Evolutionary conservation across 2,888 invertebrate species (phyloP).

Genomic region (Drosophila macrothrix): DNA sequence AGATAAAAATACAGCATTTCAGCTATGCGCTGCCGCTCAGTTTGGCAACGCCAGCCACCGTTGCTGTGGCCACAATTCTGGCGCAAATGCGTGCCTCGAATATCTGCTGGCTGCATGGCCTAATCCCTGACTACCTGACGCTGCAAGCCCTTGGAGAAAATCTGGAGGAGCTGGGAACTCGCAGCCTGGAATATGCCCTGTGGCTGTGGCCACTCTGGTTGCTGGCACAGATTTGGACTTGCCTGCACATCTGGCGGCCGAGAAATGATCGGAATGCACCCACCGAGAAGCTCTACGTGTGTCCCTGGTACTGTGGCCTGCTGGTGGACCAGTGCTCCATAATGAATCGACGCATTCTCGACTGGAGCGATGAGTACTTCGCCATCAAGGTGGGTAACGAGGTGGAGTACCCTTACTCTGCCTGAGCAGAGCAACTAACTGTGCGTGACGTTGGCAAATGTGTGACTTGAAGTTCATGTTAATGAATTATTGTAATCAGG

Average conservation of each 20-base stretch:
- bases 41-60: slow-evolving; percentile 90
- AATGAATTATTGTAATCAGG: slow-evolving; percentile 73
- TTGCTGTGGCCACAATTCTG: slow-evolving; percentile 89
- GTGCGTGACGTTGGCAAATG: slow-evolving; percentile 13
- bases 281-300: slow-evolving; percentile 93
- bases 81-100: slow-evolving; percentile 88
- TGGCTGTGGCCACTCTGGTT: slow-evolving; percentile 94
- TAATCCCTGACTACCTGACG: slow-evolving; percentile 93
- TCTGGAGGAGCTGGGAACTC: slow-evolving; percentile 86
- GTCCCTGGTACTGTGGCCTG: slow-evolving; percentile 93
- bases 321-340: slow-evolving; percentile 94
- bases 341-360: slow-evolving; percentile 91
- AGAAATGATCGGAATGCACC: slow-evolving; percentile 92
- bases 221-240: slow-evolving; percentile 94
- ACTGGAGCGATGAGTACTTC: slow-evolving; percentile 86
- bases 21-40: slow-evolving; percentile 94
- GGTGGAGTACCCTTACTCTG: background rate
- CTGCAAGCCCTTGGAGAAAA: slow-evolving; percentile 90
- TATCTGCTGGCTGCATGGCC: slow-evolving; percentile 88
- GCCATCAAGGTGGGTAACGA: slow-evolving; percentile 84
- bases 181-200: slow-evolving; percentile 87
- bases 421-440: slow-evolving; percentile 12
- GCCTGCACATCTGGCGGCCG: slow-evolving; percentile 93
- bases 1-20: slow-evolving; percentile 94
- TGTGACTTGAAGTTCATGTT: slow-evolving; percentile 37